Evolutionary conservation across 2,888 invertebrate species (phyloP).

Genomic region (Sthenelais limicola): DNA sequence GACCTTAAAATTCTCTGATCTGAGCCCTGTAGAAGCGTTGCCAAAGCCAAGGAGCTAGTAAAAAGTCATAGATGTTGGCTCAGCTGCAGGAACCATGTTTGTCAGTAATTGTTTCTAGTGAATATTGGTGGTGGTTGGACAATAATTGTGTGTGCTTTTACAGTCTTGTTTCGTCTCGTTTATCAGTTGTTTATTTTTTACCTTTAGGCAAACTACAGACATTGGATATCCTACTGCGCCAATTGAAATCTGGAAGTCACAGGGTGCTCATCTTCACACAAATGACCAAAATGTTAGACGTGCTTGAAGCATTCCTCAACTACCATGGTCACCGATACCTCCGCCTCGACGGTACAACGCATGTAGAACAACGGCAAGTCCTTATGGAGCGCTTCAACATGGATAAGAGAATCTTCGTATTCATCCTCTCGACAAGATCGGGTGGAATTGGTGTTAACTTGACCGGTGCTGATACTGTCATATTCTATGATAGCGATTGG

Average conservation of each 20-base stretch:
- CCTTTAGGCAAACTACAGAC: constrained; percentile 87
- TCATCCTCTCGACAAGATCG: constrained; percentile 97
- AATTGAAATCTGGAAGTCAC: constrained; percentile 87
- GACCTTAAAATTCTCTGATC: too few relatives aligned
- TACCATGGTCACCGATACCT: constrained; percentile 97
- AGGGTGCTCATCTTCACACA: constrained; percentile 98
- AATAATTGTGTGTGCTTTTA: too few relatives aligned
- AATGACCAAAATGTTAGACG: constrained; percentile 99
- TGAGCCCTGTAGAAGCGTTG: too few relatives aligned
- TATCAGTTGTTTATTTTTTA: not conserved
- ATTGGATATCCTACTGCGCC: constrained; percentile 85
- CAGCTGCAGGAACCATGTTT: too few relatives aligned
- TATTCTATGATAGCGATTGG: constrained; percentile 99
- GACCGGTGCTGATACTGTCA: constrained; percentile 98
- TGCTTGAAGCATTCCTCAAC: constrained; percentile 96
- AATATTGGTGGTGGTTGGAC: too few relatives aligned
- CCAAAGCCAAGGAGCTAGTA: too few relatives aligned
- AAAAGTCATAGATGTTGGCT: too few relatives aligned
- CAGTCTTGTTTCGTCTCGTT: too few relatives aligned
- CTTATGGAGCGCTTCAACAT: constrained; percentile 98
- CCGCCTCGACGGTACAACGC: constrained; percentile 92
- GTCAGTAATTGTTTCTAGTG: too few relatives aligned
- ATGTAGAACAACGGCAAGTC: constrained; percentile 93
- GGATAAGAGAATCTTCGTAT: constrained; percentile 94
- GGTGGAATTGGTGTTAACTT: constrained; percentile 98